A percentile compares a stretch with the other conserved stretches of the same genome.
These are phyloP conservation scores for Rotaria magnacalcarata DNA, from an alignment of 2,888 invertebrate genomes.

Conservation along the genomic window DNA sequence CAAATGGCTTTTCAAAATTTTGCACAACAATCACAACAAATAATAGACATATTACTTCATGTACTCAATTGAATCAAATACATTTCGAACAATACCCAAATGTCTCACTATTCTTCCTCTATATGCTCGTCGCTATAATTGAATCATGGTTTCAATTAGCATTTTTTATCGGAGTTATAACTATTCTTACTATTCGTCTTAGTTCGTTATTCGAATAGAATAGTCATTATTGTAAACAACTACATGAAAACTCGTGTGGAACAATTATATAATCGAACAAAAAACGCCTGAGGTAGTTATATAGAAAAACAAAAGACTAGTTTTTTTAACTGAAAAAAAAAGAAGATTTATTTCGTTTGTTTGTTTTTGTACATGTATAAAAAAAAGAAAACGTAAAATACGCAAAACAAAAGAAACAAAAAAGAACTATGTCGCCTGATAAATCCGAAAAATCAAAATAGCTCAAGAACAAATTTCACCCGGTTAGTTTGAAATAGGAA, in stretches of 20 bases:
- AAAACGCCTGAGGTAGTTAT: not conserved
- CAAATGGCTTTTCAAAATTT: conserved; percentile 25
- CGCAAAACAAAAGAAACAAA: not conserved
- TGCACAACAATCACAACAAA: not conserved
- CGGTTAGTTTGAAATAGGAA: not conserved
- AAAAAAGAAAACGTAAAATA: not conserved
- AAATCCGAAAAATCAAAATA: not conserved
- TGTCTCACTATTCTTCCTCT: not conserved
- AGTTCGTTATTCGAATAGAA: not conserved
- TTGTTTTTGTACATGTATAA: not conserved
- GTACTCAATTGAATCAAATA: conserved; percentile 3
- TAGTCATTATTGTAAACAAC: not conserved
- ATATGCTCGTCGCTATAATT: not conserved
- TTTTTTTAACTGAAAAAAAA: not conserved
- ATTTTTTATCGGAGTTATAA: not conserved
- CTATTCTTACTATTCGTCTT: not conserved
- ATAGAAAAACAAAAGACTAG: not conserved
- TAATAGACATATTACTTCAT: not conserved
- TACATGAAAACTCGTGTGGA: not conserved
- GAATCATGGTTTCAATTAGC: not conserved
- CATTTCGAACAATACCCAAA: conserved; percentile 28
- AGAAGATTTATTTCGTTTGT: not conserved
- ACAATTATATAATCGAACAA: not conserved
- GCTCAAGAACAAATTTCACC: not conserved
- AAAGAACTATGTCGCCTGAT: not conserved